Conservation (phyloP, 2,888 invertebrate species). For the Eilema caniola region DNA sequence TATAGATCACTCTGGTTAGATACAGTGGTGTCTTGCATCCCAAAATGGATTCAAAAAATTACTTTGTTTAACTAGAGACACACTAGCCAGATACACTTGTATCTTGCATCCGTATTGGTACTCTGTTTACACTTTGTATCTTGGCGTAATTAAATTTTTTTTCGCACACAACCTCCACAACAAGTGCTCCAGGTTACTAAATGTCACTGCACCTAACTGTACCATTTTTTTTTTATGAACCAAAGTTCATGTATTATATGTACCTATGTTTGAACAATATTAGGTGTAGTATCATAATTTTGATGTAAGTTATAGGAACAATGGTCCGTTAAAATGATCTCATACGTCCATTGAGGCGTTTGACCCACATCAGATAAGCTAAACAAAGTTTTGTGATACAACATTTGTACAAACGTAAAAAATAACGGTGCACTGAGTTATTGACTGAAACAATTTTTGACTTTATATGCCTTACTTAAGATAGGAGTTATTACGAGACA, state of each 20-base stretch:
- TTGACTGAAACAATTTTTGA: slow-evolving; percentile 46
- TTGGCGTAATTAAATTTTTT: background rate
- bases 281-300: slow-evolving; percentile 44
- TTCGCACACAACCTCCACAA: background rate
- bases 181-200: background rate
- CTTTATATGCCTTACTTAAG: slow-evolving; percentile 38
- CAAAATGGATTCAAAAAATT: too few relatives aligned
- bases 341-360: slow-evolving; percentile 53
- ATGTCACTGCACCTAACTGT: slow-evolving; percentile 3
- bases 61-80: too few relatives aligned
- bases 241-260: slow-evolving; percentile 30
- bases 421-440: slow-evolving; percentile 42
- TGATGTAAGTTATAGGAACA: slow-evolving; percentile 48
- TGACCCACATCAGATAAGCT: slow-evolving; percentile 57
- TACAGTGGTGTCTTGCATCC: background rate
- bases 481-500: slow-evolving; percentile 33
- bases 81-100: background rate
- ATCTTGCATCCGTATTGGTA: background rate
- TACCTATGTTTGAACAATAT: slow-evolving; percentile 27
- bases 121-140: background rate
- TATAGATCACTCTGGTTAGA: background rate
- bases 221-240: slow-evolving; percentile 16
- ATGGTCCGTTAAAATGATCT: slow-evolving; percentile 59
- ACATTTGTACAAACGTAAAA: slow-evolving; percentile 46
- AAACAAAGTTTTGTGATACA: slow-evolving; percentile 52